Evolutionary conservation across 1,140 invertebrate genomes (phyloP).

Genomic region (Pseudomyrmex cubaensis): DNA sequence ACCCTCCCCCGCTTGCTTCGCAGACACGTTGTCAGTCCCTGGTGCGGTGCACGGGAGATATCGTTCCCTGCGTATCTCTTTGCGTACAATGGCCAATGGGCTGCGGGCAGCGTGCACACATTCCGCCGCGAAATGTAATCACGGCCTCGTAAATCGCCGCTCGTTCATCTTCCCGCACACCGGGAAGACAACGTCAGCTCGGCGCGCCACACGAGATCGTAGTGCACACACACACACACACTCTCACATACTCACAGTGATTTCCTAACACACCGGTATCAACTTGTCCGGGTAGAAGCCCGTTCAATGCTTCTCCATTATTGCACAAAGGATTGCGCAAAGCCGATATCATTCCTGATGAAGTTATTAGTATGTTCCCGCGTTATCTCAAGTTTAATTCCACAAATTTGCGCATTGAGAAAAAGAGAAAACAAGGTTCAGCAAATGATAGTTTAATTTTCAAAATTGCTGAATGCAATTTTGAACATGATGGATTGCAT

Average conservation of each 20-base stretch:
- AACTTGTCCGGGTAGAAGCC: neutral
- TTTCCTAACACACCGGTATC: constrained; percentile 13
- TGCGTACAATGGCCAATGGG: constrained; percentile 51
- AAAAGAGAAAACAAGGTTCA: neutral
- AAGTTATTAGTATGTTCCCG: neutral
- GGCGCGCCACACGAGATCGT: neutral
- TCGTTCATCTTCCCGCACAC: constrained; percentile 38
- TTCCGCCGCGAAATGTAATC: constrained; percentile 46
- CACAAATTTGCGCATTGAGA: neutral
- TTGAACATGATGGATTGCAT: too few species aligned
- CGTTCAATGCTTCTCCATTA: constrained; percentile 5
- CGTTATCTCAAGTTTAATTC: neutral
- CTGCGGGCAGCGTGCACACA: constrained; percentile 6
- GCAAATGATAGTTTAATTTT: neutral
- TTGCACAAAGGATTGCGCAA: neutral
- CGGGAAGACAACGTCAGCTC: constrained; percentile 19
- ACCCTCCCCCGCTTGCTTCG: neutral
- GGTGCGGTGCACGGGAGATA: constrained; percentile 29
- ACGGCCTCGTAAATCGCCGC: constrained; percentile 2
- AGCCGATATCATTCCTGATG: constrained; percentile 11
- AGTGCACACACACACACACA: neutral
- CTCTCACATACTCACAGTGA: neutral
- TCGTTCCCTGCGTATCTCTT: constrained; percentile 42
- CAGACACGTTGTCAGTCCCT: constrained; percentile 38
- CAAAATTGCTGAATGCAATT: too few species aligned